Evolutionary conservation across 2,888 invertebrate species (phyloP), one percentile per base, ranked within the genome.

Genomic region (Latrodectus elegans): DNA sequence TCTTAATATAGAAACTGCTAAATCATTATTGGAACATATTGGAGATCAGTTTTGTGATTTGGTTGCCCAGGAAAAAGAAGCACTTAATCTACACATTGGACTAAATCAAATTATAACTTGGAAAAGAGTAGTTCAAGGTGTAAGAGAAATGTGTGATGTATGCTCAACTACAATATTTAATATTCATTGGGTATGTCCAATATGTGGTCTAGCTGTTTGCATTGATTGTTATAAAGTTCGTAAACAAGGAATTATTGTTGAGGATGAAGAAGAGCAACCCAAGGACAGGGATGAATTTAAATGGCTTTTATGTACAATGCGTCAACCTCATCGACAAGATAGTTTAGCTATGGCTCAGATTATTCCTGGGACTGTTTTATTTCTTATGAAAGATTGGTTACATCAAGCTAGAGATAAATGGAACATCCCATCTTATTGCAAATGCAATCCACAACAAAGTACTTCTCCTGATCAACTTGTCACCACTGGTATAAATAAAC

Each of bases 91-190:
- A 51, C 89, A 90, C 17, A 84, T 90, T 60, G 89, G 89, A 38
- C 9, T 70, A 8, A 52, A 79, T 68, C 79, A 89, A 92, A 95
- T 95, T 87, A 95, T 98, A 91, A 97, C 97, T n/a, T 99, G 99
- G 98, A 99, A 99, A 92, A 95, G 98, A 90, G 96, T 98, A 4
- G 97, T 99, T 52, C 96, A 97, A 92, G 98, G 97, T 26, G 97
- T 98, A 38, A 94, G 99, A 53, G 99, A 99, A 93, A 97, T 99
- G 95, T 99, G 99, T 92, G 99, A 99, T 92, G 97, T 98, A 1
- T 99, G 99, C 92, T 97, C 97, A 92, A 99, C 99, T 0, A 99
- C 99, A 0, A 93, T 99, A 12, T 99, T 99, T 93, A 99, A 99
- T 93, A 97, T 96, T 93, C 99, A 99, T 92, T 99, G 98, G 97